Evolutionary conservation across 2,797 vertebrate species (phyloP).

Genomic region (Helicolenus hilgendorfi): DNA sequence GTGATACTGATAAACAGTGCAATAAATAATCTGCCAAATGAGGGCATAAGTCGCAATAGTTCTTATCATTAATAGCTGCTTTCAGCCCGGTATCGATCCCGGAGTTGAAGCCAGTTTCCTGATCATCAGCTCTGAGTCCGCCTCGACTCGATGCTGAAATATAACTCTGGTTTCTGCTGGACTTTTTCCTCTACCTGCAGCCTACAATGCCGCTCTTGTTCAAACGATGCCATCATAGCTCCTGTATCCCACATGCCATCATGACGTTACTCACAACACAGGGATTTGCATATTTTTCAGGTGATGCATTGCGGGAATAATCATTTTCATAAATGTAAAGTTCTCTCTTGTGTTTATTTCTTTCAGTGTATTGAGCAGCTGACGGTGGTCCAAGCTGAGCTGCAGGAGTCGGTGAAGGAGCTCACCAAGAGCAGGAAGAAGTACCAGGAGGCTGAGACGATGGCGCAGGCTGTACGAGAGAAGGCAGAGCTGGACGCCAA

Average conservation of each 20-base stretch:
- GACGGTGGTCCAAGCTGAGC: conserved; percentile 95
- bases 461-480: conserved; percentile 96
- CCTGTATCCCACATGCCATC: background rate
- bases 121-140: background rate
- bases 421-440: conserved; percentile 98
- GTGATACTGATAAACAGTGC: background rate
- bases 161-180: conserved; percentile 40
- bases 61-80: background rate
- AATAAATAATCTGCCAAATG: background rate
- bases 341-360: background rate
- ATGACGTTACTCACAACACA: background rate
- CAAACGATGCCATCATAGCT: background rate
- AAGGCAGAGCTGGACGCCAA: conserved; percentile 98
- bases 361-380: conserved; percentile 95
- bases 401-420: conserved; percentile 98
- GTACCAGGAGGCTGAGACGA: conserved; percentile 97
- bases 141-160: background rate
- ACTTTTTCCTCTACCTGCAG: conserved; percentile 7
- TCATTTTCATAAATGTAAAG: conserved; percentile 14
- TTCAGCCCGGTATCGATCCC: background rate
- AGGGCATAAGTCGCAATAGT: background rate
- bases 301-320: background rate
- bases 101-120: conserved; percentile 14
- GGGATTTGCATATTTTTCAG: conserved; percentile 23
- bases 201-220: conserved; percentile 56